These are phyloP conservation scores for Hiodon tergisus DNA, from an alignment of 2,113 vertebrate genomes.

Conservation along the genomic window DNA sequence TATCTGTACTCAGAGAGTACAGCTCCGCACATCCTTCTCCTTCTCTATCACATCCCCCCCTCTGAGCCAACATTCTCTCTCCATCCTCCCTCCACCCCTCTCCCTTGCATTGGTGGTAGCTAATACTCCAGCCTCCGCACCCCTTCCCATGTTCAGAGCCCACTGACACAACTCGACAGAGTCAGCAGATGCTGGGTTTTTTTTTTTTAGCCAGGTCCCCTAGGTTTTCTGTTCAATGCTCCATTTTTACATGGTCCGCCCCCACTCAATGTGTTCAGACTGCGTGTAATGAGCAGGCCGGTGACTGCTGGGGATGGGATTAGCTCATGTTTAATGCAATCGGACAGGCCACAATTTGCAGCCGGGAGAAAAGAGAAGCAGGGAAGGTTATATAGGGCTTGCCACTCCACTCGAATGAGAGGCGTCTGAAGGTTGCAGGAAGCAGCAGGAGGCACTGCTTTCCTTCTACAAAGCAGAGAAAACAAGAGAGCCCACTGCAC, in stretches of 20 bases:
- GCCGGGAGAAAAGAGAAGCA: background rate
- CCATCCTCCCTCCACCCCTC: background rate
- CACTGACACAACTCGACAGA: background rate
- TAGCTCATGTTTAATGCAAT: slow-evolving; percentile 2
- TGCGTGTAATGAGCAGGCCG: background rate
- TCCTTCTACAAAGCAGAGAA: background rate
- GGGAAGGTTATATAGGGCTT: slow-evolving; percentile 1
- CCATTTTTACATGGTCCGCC: background rate
- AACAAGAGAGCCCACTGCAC: background rate
- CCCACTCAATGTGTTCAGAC: background rate
- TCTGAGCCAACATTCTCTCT: background rate
- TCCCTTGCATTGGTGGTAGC: background rate
- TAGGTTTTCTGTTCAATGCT: background rate
- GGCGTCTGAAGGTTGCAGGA: background rate
- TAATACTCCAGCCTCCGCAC: background rate
- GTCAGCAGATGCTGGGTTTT: background rate
- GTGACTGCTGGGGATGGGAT: background rate
- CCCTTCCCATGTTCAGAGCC: background rate
- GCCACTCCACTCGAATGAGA: background rate
- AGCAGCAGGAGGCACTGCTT: background rate
- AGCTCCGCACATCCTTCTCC: background rate
- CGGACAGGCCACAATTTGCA: background rate
- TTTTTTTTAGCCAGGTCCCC: background rate
- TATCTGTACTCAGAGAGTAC: too few species aligned
- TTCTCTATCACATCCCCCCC: background rate